Evolutionary conservation across 2,888 invertebrate genomes (phyloP).

Genomic region (Polydrusus pterygomalis): DNA sequence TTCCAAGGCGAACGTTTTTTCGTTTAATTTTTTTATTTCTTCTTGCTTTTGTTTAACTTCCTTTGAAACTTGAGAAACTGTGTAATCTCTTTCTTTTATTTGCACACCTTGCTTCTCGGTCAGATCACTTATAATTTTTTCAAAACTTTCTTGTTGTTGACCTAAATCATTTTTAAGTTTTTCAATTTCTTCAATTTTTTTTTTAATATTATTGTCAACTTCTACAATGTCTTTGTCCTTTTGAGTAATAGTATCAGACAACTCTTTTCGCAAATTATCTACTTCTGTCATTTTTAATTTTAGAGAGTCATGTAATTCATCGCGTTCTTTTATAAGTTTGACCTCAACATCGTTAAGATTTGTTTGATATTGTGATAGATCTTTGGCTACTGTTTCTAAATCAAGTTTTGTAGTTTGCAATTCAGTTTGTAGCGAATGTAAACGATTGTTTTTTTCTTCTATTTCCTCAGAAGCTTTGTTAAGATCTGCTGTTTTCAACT

Average conservation of each 20-base stretch:
- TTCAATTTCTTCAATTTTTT: constrained; percentile 50
- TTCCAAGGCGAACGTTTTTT: constrained; percentile 33
- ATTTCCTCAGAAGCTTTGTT: constrained; percentile 37
- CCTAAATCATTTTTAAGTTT: constrained; percentile 49
- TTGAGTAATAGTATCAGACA: constrained; percentile 59
- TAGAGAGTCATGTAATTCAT: constrained; percentile 66
- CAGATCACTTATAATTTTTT: constrained; percentile 38
- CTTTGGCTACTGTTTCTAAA: constrained; percentile 62
- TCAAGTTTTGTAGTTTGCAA: constrained; percentile 68
- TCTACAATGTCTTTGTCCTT: constrained; percentile 71
- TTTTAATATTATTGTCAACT: constrained; percentile 62
- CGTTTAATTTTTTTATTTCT: constrained; percentile 35
- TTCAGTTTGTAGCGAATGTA: constrained; percentile 67
- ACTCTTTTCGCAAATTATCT: constrained; percentile 68
- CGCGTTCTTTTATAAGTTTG: constrained; percentile 67
- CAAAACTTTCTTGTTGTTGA: constrained; percentile 40
- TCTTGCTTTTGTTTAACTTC: constrained; percentile 48
- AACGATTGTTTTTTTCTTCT: constrained; percentile 64
- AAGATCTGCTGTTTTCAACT: constrained; percentile 25
- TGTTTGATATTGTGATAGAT: constrained; percentile 67
- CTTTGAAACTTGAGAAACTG: constrained; percentile 25
- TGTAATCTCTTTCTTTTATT: constrained; percentile 36
- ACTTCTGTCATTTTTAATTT: constrained; percentile 67
- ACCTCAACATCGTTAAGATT: constrained; percentile 66
- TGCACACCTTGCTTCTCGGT: constrained; percentile 39